These are phyloP conservation scores for Piscicola geometra DNA, from an alignment of 2,888 invertebrate genomes.

Conservation along the genomic window DNA sequence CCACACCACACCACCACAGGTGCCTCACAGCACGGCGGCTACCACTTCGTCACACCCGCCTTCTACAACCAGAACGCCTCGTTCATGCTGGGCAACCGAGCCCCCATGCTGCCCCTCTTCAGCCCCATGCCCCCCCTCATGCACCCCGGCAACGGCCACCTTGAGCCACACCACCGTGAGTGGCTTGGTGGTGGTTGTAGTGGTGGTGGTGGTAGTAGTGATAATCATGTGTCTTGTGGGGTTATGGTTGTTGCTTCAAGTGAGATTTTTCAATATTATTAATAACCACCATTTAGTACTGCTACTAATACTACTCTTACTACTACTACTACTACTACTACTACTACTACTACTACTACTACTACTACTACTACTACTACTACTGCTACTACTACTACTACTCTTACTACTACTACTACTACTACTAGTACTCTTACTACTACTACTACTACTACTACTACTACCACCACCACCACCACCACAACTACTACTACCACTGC, in stretches of 20 bases:
- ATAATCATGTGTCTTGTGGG: background rate
- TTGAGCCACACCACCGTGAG: no score
- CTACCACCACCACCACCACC: no score
- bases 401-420: no score
- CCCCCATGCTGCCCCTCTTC: slow-evolving; percentile 70
- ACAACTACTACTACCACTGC: background rate
- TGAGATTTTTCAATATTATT: slow-evolving; percentile 2
- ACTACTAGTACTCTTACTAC: no score
- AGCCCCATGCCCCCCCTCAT: slow-evolving; percentile 86
- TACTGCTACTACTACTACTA: no score
- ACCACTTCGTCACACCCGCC: slow-evolving; percentile 68
- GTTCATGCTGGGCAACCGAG: slow-evolving; percentile 73
- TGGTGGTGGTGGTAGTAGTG: background rate
- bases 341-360: no score
- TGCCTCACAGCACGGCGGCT: slow-evolving; percentile 54
- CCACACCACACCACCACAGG: slow-evolving; percentile 8
- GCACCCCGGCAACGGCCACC: slow-evolving; percentile 42
- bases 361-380: no score
- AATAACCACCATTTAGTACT: no score
- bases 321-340: no score
- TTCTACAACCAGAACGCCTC: slow-evolving; percentile 75
- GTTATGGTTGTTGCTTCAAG: background rate
- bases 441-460: no score
- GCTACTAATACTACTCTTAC: no score
- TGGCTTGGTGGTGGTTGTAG: background rate